phyloP scores from a whole-genome alignment of 92 coral and sea anemone species.

The Blastomussa wellsi region DNA sequence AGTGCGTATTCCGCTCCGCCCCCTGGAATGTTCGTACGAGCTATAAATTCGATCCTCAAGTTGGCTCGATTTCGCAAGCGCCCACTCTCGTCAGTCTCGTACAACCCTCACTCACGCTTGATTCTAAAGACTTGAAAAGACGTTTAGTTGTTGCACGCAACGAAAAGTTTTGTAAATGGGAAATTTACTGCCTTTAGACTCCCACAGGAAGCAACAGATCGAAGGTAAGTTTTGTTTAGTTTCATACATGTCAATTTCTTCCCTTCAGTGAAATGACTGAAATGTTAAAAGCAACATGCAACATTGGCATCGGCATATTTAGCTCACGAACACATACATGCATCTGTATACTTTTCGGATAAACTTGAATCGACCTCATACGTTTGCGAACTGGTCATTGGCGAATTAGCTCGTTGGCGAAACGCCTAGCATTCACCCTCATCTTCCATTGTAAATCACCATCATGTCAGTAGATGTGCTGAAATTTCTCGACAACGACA shows the following conservation, averaged over 20 bases:
- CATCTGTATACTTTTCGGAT: too few relatives aligned
- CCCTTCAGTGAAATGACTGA: neutral
- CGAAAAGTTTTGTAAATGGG: conserved; percentile 59
- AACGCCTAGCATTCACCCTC: too few relatives aligned
- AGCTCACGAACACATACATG: neutral
- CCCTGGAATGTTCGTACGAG: conserved; percentile 43
- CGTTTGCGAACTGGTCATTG: too few relatives aligned
- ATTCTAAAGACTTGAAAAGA: neutral
- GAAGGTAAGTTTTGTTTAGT: conserved; percentile 64
- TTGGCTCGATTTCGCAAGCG: conserved; percentile 31
- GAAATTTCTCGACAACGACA: neutral
- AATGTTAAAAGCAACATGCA: too few relatives aligned
- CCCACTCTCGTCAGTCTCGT: neutral
- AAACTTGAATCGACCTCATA: too few relatives aligned
- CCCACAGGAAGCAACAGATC: conserved; percentile 73
- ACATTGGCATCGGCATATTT: too few relatives aligned
- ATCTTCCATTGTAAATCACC: neutral
- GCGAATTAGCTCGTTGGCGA: too few relatives aligned
- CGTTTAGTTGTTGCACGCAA: neutral
- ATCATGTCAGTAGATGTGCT: neutral
- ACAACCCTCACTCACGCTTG: neutral
- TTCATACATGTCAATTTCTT: neutral
- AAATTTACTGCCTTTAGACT: conserved; percentile 75
- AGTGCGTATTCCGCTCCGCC: conserved; percentile 57
- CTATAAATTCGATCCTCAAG: neutral